Evolutionary conservation across 53 echinoderm and acorn worm genomes (phyloP).

Genomic region (Pentamera pediparva): DNA sequence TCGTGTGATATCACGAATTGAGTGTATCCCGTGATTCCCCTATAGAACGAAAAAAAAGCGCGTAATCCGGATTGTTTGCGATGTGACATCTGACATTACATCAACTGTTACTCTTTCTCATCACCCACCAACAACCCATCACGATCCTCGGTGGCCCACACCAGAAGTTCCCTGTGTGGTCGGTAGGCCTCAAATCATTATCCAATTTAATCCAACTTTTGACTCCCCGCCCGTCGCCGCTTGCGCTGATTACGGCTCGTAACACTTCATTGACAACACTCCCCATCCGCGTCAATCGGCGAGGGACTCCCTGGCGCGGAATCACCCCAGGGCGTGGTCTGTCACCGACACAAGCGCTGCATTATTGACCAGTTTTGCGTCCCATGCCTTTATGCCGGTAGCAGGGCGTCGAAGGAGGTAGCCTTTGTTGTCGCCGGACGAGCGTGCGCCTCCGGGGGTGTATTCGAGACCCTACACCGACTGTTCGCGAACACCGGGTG

Average conservation of each 20-base stretch:
- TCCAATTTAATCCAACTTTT: constrained; percentile 22
- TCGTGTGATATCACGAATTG: too few species aligned
- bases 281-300: constrained; percentile 7
- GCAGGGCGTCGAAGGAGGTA: constrained; percentile 26
- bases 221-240: constrained; percentile 25
- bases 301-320: neutral
- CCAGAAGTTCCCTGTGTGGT: constrained; percentile 13
- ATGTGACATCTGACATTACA: too few species aligned
- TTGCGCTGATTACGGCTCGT: neutral
- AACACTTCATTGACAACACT: constrained; percentile 12
- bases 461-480: too few species aligned
- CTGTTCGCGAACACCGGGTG: too few species aligned
- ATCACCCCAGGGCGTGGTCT: constrained; percentile 25
- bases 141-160: too few species aligned
- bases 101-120: too few species aligned
- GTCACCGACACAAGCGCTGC: constrained; percentile 2
- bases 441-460: too few species aligned
- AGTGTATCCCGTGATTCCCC: too few species aligned
- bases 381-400: too few species aligned
- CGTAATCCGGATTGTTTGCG: too few species aligned
- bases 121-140: too few species aligned
- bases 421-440: constrained; percentile 34
- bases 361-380: constrained; percentile 9
- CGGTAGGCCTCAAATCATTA: constrained; percentile 22
- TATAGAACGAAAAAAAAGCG: too few species aligned